phyloP scores from a whole-genome alignment of 2,888 invertebrate genomes.

The Drosophila lutescens region DNA sequence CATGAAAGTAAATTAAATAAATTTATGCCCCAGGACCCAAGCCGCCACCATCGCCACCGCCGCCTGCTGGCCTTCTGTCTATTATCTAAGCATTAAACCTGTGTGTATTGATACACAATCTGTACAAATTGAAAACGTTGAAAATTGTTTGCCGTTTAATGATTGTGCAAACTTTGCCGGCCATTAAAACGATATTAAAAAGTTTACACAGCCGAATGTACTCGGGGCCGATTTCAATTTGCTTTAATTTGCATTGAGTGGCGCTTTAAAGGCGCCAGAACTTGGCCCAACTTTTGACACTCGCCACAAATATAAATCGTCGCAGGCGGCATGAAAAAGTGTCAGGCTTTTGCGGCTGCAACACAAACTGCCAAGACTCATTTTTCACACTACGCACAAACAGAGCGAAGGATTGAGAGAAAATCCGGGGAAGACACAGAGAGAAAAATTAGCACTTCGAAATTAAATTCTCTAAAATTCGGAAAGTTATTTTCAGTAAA shows the following conservation, averaged over 20 bases:
- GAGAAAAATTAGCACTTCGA: not conserved
- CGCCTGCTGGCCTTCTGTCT: conserved; percentile 48
- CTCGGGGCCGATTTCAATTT: conserved; percentile 25
- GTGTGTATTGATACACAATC: conserved; percentile 72
- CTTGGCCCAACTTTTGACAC: conserved; percentile 66
- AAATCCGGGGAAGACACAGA: conserved; percentile 6
- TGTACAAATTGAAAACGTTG: conserved; percentile 70
- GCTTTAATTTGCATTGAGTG: conserved; percentile 68
- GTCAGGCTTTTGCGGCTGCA: conserved; percentile 66
- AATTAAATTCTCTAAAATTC: too few relatives aligned
- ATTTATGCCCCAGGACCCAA: conserved; percentile 53
- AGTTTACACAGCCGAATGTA: conserved; percentile 57
- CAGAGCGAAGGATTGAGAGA: conserved; percentile 19
- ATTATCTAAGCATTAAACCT: conserved; percentile 72
- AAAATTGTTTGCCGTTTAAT: conserved; percentile 63
- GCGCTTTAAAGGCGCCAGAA: conserved; percentile 39
- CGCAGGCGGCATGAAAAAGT: conserved; percentile 74
- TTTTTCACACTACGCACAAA: conserved; percentile 66
- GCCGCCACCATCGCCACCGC: not conserved
- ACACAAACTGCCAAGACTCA: conserved; percentile 71
- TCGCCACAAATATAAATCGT: conserved; percentile 73
- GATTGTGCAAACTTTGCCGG: conserved; percentile 58
- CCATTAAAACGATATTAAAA: conserved; percentile 76
- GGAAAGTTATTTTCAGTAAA: too few relatives aligned
- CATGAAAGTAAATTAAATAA: conserved; percentile 73